These are phyloP conservation scores for Phainopepla nitens DNA, from an alignment of 2,113 vertebrate genomes.

Conservation along the genomic window DNA sequence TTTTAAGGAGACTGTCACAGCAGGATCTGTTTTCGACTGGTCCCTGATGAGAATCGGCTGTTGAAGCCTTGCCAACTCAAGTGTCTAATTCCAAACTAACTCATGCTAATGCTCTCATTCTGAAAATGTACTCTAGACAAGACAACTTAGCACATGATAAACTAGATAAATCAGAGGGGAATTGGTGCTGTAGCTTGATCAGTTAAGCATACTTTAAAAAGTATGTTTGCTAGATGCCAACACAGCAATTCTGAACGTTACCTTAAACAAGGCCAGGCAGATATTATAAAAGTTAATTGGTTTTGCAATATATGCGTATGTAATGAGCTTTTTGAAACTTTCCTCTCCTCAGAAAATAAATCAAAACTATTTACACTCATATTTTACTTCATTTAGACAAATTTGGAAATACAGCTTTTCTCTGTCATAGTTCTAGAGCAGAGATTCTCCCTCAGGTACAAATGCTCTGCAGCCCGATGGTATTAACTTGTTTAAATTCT, in stretches of 20 bases:
- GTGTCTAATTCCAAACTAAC: not conserved
- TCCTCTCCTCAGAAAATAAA: not conserved
- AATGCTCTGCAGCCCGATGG: not conserved
- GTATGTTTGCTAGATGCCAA: not conserved
- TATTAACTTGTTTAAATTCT: not conserved
- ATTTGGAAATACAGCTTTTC: not conserved
- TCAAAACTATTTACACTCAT: not conserved
- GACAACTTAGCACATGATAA: not conserved
- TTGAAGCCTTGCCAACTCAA: not conserved
- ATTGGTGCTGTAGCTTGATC: not conserved
- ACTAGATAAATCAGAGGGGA: not conserved
- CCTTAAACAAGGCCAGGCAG: not conserved
- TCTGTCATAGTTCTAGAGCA: not conserved
- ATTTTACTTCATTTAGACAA: not conserved
- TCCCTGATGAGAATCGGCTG: not conserved
- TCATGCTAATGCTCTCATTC: not conserved
- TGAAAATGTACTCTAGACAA: not conserved
- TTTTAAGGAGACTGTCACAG: slow-evolving; percentile 11
- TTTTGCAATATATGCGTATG: not conserved
- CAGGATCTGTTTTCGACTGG: not conserved
- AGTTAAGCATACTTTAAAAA: not conserved
- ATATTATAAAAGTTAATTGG: not conserved
- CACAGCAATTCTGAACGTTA: not conserved
- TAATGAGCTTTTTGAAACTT: not conserved
- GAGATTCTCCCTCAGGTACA: not conserved